Evolutionary conservation across 2,888 invertebrate species (phyloP), one percentile per base, ranked within the genome.

Genomic region (Diaprepes abbreviatus): DNA sequence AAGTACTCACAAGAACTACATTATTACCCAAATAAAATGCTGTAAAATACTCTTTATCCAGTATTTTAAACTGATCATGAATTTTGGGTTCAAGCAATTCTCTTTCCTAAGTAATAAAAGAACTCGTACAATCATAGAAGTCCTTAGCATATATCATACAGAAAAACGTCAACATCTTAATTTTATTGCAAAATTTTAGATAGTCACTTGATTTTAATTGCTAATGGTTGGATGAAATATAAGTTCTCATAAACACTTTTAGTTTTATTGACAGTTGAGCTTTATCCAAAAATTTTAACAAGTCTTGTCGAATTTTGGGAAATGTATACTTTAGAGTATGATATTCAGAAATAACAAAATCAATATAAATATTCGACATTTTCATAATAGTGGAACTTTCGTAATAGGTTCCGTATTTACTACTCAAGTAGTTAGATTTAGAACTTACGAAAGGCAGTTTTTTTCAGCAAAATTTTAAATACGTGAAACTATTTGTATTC

Each of bases 381-480:
- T 28, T 14, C 9, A 50, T 14, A 52, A 52, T 33, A 17, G 10
- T 14, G 52, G 33, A 31, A 31, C 52, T 9, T 10, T 9, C 2
- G 6, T 43, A 19, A 57, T 43, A 17, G 43, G 59, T 59, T 59
- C 38, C 31, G 45, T 59, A 45, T 59, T 28, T 31, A 4, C 10
- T 31, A 17, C 45, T 59, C 33, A 14, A 21, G 28, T 57, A 38
- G 48, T 50, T 50, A 50, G 48, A 24, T 50, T 50, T 50, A 50
- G 48, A 50, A 14, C 28, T 28, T 50, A 50, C n/a, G 17, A 54
- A 38, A 24, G 28, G 19, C 14, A 43, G 31, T 17, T 38, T 58
- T 14, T 62, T 62, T n/a, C 33, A 50, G 36, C 50, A 62, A 50
- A 62, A 50, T 62, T 62, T 58, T 58, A 35, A 16, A 12, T 10